Evolutionary conservation across 2,888 invertebrate genomes (phyloP).

Genomic region (Papilio demoleus): DNA sequence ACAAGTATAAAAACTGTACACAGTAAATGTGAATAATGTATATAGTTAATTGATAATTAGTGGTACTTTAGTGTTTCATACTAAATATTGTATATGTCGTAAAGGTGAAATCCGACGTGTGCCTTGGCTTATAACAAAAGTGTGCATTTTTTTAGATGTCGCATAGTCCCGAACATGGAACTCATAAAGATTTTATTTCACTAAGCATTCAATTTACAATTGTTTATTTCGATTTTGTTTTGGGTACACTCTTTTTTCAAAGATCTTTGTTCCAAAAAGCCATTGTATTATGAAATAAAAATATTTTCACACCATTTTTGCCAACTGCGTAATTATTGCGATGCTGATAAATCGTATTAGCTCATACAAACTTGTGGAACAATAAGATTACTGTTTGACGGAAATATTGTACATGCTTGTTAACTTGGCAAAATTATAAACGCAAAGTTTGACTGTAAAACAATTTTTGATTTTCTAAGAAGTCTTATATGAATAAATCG

Average conservation of each 20-base stretch:
- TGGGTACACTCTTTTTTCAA: not conserved
- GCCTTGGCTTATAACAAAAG: too few species aligned
- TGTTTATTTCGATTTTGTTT: not conserved
- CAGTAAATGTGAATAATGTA: too few species aligned
- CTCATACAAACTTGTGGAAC: slow-evolving; percentile 1
- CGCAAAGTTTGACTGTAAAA: not conserved
- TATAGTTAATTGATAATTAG: too few species aligned
- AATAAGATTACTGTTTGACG: not conserved
- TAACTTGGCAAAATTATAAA: not conserved
- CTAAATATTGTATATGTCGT: too few species aligned
- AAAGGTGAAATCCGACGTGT: too few species aligned
- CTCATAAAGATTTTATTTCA: too few species aligned
- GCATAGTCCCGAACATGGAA: too few species aligned
- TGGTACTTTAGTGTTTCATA: too few species aligned
- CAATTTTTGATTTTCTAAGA: not conserved
- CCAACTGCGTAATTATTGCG: not conserved
- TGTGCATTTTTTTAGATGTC: too few species aligned
- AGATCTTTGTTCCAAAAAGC: not conserved
- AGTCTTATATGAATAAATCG: not conserved
- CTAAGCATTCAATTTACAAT: too few species aligned
- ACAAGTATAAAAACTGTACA: too few species aligned
- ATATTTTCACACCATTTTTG: not conserved
- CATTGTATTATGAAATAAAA: not conserved
- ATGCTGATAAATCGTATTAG: not conserved
- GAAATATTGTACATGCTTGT: not conserved